Evolutionary conservation across 2,113 vertebrate species (phyloP).

Genomic region (Trochalopteron elliotii): DNA sequence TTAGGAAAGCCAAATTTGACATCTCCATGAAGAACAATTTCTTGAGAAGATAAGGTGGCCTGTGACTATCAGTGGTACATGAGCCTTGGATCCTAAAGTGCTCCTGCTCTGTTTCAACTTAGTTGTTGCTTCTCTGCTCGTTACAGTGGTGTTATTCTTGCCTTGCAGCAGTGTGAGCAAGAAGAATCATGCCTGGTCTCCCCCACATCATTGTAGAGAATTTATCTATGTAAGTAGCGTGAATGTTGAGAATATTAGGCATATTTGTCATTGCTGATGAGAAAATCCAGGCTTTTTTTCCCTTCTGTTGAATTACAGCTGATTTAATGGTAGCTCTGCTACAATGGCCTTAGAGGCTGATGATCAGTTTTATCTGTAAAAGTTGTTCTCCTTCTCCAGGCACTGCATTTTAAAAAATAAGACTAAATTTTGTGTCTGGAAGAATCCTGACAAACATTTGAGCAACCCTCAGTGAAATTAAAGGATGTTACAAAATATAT

Average conservation of each 20-base stretch:
- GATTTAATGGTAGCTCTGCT: neutral
- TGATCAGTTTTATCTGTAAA: slow-evolving; percentile 26
- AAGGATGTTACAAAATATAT: neutral
- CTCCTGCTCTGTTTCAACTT: neutral
- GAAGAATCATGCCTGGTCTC: neutral
- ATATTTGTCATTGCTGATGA: slow-evolving; percentile 19
- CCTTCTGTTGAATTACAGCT: neutral
- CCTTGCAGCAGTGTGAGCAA: neutral
- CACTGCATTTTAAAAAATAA: slow-evolving; percentile 3
- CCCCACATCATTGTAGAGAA: neutral
- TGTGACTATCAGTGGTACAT: neutral
- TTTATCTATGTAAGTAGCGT: slow-evolving; percentile 1
- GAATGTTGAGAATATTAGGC: slow-evolving; percentile 20
- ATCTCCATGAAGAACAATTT: neutral
- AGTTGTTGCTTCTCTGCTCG: neutral
- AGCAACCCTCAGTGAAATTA: neutral
- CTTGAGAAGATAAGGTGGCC: neutral
- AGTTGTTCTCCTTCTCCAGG: slow-evolving; percentile 11
- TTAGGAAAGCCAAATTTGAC: neutral
- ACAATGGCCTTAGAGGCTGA: slow-evolving; percentile 1
- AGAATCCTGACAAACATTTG: neutral
- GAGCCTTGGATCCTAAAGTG: neutral
- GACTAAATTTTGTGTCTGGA: neutral
- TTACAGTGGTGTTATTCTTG: neutral
- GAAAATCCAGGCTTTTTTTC: neutral